A percentile compares a stretch with the other conserved stretches of the same genome.
phyloP scores from a whole-genome alignment of 1,140 invertebrate species.

The Drosophila mauritiana region DNA sequence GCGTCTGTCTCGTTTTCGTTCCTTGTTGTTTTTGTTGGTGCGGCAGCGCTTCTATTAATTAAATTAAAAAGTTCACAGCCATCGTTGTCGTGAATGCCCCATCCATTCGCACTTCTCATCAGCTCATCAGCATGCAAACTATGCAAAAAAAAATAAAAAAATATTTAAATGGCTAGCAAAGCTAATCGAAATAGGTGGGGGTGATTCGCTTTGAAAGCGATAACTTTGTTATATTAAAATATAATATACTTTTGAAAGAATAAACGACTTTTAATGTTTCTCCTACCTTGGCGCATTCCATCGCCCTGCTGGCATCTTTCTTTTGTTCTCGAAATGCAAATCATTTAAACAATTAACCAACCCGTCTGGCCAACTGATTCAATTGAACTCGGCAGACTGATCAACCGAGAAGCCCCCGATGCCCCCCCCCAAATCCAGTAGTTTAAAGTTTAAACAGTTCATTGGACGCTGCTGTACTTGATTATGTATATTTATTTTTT shows the following conservation, averaged over 20 bases:
- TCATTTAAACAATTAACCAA: conserved; percentile 55
- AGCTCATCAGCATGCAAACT: conserved; percentile 49
- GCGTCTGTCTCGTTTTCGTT: conserved; percentile 43
- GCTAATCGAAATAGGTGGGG: conserved; percentile 26
- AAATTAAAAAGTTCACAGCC: conserved; percentile 76
- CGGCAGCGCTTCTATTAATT: conserved; percentile 66
- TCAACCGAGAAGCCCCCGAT: conserved; percentile 19
- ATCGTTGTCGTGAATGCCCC: conserved; percentile 27
- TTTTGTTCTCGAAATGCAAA: conserved; percentile 41
- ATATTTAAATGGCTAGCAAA: conserved; percentile 36
- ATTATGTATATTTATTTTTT: conserved; percentile 9
- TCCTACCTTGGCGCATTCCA: background rate
- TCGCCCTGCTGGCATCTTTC: background rate
- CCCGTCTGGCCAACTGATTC: conserved; percentile 59
- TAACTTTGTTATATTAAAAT: background rate
- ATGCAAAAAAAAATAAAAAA: conserved; percentile 42
- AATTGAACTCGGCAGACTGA: conserved; percentile 67
- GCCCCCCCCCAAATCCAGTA: conserved; percentile 24
- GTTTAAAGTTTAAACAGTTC: conserved; percentile 61
- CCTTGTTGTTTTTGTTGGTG: conserved; percentile 35
- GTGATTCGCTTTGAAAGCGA: background rate
- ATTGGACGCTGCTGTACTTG: conserved; percentile 29
- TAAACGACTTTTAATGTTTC: too few relatives aligned
- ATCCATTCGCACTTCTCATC: conserved; percentile 24
- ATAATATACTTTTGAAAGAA: background rate